Evolutionary conservation across 2,888 invertebrate genomes (phyloP).

Genomic region (Miltochrista miniata): DNA sequence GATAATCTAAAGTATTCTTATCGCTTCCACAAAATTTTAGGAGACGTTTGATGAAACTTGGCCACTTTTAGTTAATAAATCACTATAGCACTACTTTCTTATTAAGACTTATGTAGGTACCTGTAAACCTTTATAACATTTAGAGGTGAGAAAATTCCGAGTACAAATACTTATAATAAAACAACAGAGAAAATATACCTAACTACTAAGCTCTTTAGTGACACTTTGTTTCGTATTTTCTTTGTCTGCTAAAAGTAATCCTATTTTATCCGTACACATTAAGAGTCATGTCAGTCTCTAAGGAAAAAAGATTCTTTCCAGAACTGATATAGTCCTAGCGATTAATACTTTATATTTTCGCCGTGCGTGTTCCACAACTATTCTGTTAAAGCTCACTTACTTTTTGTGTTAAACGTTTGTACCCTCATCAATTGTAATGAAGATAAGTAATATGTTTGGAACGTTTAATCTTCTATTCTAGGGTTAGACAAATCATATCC

Average conservation of each 20-base stretch:
- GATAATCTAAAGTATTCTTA: too few species aligned
- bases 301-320: constrained; percentile 8
- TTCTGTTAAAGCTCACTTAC: neutral
- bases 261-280: constrained; percentile 12
- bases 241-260: constrained; percentile 8
- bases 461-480: neutral
- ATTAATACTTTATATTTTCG: constrained; percentile 20
- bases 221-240: constrained; percentile 10
- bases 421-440: neutral
- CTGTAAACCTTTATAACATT: neutral
- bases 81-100: too few species aligned
- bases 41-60: too few species aligned
- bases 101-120: too few species aligned
- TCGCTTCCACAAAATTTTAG: too few species aligned
- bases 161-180: constrained; percentile 9
- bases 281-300: constrained; percentile 22
- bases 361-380: neutral
- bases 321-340: constrained; percentile 1
- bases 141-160: neutral
- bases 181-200: constrained; percentile 19
- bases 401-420: neutral
- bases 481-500: neutral
- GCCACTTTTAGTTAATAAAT: too few species aligned
- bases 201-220: constrained; percentile 10
- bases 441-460: neutral